Evolutionary conservation across 1,140 invertebrate genomes (phyloP).

Genomic region (Bombus difficillimus): DNA sequence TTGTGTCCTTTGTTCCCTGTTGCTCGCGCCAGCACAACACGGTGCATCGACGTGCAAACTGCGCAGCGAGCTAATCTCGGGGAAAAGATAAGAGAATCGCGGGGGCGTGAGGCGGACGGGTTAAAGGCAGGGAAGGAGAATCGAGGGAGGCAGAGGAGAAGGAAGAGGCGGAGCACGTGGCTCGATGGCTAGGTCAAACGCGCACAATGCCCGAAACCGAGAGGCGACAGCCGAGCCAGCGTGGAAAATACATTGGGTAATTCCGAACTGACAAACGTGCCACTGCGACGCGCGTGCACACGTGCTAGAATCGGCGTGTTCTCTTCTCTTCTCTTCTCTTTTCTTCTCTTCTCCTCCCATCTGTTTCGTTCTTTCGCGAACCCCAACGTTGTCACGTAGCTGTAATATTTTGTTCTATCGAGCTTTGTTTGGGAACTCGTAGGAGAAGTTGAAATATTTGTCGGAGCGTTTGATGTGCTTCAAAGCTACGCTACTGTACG

Average conservation of each 20-base stretch:
- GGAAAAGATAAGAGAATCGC: conserved; percentile 29
- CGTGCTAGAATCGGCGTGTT: conserved; percentile 10
- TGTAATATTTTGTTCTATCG: background rate
- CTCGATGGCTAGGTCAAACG: conserved; percentile 27
- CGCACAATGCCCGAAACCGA: conserved; percentile 37
- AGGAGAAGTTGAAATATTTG: background rate
- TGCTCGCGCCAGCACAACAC: background rate
- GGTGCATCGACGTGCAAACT: conserved; percentile 25
- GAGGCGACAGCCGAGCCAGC: conserved; percentile 11
- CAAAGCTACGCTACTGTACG: no score
- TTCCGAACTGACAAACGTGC: conserved; percentile 34
- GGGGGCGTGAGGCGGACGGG: conserved; percentile 1
- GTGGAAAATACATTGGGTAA: conserved; percentile 41
- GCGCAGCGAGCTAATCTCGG: conserved; percentile 31
- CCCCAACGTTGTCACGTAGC: background rate
- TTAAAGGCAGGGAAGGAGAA: background rate
- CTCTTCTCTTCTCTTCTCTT: background rate
- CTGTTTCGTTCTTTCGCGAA: no score
- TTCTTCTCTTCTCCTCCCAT: background rate
- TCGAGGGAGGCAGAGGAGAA: background rate
- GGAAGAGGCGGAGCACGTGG: conserved; percentile 18
- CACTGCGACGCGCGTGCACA: conserved; percentile 11
- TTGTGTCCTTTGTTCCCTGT: conserved; percentile 18
- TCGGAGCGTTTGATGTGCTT: no score
- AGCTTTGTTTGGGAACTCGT: background rate